These are phyloP conservation scores for Dinocampus coccinellae DNA, from an alignment of 2,888 invertebrate species.

Conservation along the genomic window DNA sequence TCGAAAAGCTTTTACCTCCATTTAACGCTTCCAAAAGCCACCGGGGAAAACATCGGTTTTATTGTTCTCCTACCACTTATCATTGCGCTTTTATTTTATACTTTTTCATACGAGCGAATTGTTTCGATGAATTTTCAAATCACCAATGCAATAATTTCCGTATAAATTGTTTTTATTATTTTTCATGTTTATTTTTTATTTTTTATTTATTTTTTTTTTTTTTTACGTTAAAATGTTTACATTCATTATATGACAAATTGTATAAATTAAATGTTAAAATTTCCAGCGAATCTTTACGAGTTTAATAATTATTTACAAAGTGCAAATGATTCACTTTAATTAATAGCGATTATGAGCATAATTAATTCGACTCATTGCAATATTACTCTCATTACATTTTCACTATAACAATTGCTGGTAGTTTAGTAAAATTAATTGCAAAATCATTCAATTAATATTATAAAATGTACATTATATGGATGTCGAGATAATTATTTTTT, in stretches of 20 bases:
- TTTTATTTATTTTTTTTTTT: background rate
- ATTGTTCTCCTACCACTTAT: conserved; percentile 44
- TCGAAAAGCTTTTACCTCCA: conserved; percentile 39
- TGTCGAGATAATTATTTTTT: background rate
- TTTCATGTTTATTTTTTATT: background rate
- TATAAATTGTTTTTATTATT: background rate
- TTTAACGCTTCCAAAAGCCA: conserved; percentile 38
- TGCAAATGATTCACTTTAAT: background rate
- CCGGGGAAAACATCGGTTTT: conserved; percentile 47
- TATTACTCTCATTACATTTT: background rate
- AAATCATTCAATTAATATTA: background rate
- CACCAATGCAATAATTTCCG: background rate
- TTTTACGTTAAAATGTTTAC: too few species aligned
- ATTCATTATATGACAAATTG: background rate
- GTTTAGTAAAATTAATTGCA: background rate
- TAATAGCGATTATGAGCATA: background rate
- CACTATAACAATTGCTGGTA: background rate
- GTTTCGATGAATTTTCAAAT: conserved; percentile 43
- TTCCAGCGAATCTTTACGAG: background rate
- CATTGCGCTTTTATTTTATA: conserved; percentile 30
- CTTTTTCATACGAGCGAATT: conserved; percentile 20
- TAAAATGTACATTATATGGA: background rate
- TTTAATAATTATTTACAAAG: background rate
- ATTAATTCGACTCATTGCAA: background rate
- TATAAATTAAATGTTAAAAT: background rate